phyloP scores from a whole-genome alignment of 2,888 invertebrate species.

The Ophion obscuratus region DNA sequence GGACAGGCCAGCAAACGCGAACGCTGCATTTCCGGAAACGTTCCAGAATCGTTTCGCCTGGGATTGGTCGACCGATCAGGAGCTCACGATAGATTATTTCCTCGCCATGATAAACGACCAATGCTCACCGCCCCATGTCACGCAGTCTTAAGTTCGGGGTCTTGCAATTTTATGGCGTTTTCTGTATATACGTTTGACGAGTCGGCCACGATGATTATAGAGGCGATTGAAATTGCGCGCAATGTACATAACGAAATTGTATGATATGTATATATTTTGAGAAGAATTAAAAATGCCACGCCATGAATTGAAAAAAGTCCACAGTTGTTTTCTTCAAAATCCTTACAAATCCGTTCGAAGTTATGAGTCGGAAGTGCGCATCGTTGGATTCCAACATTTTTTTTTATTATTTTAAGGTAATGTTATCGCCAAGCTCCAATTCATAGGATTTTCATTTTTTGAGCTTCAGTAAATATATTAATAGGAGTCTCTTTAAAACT shows the following conservation, averaged over 20 bases:
- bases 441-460: too few species aligned
- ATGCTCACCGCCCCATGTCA: neutral
- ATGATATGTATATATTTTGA: neutral
- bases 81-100: constrained; percentile 69
- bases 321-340: neutral
- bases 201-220: neutral
- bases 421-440: too few species aligned
- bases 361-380: neutral
- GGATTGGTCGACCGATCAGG: constrained; percentile 73
- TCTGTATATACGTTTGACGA: too few species aligned
- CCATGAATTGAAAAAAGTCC: neutral
- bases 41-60: constrained; percentile 74
- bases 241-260: neutral
- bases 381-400: too few species aligned
- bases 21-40: constrained; percentile 73
- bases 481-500: too few species aligned
- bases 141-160: neutral
- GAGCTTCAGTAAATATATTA: too few species aligned
- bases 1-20: constrained; percentile 68
- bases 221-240: neutral
- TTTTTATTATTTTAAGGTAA: too few species aligned
- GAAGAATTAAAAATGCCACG: neutral
- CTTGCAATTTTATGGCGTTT: neutral
- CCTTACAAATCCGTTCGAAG: neutral
- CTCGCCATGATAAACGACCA: constrained; percentile 30